Percentiles rank a stretch among this genome's conserved stretches.
These are phyloP conservation scores for Paragorgia papillata DNA, from an alignment of 92 coral and sea anemone genomes.

Conservation along the genomic window DNA sequence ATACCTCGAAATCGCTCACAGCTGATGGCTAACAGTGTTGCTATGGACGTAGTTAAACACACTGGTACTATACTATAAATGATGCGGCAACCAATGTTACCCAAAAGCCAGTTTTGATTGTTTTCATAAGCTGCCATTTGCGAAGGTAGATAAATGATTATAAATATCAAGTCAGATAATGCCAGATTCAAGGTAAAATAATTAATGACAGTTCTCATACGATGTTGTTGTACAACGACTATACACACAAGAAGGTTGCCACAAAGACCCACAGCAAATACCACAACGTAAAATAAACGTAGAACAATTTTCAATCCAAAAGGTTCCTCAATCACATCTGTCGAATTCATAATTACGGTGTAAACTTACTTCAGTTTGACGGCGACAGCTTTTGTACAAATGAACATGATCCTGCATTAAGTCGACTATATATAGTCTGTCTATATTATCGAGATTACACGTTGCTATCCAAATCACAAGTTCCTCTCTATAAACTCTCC, in stretches of 20 bases:
- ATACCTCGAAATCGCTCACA: conserved; percentile 91
- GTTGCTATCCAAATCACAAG: neutral
- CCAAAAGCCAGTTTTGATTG: conserved; percentile 90
- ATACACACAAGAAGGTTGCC: conserved; percentile 86
- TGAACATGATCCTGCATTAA: neutral
- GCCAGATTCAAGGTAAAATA: conserved; percentile 93
- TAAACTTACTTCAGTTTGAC: neutral
- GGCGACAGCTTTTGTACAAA: neutral
- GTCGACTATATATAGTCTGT: no score
- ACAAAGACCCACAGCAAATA: conserved; percentile 76
- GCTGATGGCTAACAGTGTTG: conserved; percentile 84
- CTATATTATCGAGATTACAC: no score
- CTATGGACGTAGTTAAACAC: conserved; percentile 78
- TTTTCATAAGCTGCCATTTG: conserved; percentile 99
- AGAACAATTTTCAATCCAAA: conserved; percentile 76
- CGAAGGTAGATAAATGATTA: conserved; percentile 83
- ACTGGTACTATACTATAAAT: conserved; percentile 76
- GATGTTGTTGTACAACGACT: conserved; percentile 81
- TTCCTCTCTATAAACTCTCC: neutral
- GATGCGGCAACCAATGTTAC: conserved; percentile 80
- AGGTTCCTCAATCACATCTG: conserved; percentile 56
- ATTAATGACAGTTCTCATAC: conserved; percentile 88
- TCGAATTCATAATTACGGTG: conserved; percentile 15
- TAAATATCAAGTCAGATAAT: conserved; percentile 76
- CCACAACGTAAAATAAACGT: conserved; percentile 75